Conservation (phyloP, 2,797 vertebrate genomes). For the Garrulus glandarius region DNA sequence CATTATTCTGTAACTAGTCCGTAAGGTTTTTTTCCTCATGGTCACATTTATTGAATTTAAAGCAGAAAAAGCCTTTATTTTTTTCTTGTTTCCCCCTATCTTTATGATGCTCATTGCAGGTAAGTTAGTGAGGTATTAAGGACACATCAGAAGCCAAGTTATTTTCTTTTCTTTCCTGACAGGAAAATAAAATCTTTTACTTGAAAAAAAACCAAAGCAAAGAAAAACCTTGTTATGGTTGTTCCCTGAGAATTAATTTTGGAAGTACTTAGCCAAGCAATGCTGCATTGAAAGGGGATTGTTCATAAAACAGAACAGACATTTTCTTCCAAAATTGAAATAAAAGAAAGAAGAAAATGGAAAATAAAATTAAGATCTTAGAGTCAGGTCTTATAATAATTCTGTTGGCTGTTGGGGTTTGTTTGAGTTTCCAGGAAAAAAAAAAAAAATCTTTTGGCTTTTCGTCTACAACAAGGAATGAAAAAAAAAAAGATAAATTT, state of each 20-base stretch:
- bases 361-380: background rate
- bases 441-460: background rate
- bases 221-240: background rate
- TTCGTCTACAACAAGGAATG: background rate
- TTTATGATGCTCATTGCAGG: background rate
- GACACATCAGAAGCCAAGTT: background rate
- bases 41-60: background rate
- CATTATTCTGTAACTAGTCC: background rate
- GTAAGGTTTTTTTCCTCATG: background rate
- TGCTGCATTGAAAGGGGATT: background rate
- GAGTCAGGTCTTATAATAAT: background rate
- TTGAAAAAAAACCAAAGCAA: background rate
- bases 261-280: background rate
- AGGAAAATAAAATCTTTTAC: background rate
- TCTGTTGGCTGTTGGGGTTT: background rate
- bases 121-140: background rate
- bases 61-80: fast-evolving
- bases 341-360: background rate
- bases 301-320: background rate
- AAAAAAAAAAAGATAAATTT: background rate
- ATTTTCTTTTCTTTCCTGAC: background rate
- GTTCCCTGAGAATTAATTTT: background rate
- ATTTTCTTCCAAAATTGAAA: background rate
- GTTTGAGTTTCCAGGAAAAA: background rate
- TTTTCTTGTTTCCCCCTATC: background rate